Evolutionary conservation across 2,888 invertebrate genomes (phyloP).

Genomic region (Exocentrus adspersus): DNA sequence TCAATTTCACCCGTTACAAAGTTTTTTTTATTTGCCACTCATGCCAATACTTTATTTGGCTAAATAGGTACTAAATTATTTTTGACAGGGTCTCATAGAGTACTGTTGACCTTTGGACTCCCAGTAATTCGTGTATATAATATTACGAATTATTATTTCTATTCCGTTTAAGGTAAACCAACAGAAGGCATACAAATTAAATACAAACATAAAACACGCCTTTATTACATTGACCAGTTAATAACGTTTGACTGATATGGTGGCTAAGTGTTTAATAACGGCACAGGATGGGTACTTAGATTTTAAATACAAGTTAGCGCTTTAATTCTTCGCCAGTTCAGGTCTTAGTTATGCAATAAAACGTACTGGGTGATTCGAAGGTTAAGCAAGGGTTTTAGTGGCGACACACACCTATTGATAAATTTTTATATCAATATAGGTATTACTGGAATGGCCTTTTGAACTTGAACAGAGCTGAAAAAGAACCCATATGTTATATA

Average conservation of each 20-base stretch:
- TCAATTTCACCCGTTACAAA: too few species aligned
- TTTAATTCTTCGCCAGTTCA: not conserved
- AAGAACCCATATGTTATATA: too few species aligned
- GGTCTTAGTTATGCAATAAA: not conserved
- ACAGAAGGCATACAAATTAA: not conserved
- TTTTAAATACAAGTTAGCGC: not conserved
- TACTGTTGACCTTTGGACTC: constrained; percentile 1
- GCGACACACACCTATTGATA: too few species aligned
- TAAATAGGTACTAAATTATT: not conserved
- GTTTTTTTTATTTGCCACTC: too few species aligned
- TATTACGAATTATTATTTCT: not conserved
- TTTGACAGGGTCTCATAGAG: not conserved
- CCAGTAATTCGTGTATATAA: not conserved
- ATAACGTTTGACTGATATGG: not conserved
- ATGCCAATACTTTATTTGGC: too few species aligned
- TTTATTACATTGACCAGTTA: not conserved
- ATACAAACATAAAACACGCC: not conserved
- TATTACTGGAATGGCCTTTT: too few species aligned
- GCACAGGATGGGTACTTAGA: not conserved
- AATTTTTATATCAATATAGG: too few species aligned
- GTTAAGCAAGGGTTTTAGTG: too few species aligned
- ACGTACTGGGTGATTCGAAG: not conserved
- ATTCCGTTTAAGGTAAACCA: not conserved
- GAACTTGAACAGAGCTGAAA: too few species aligned
- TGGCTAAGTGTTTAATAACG: not conserved